Conservation (phyloP, 2,888 invertebrate genomes). For the Archaeoteleia sp. region DNA sequence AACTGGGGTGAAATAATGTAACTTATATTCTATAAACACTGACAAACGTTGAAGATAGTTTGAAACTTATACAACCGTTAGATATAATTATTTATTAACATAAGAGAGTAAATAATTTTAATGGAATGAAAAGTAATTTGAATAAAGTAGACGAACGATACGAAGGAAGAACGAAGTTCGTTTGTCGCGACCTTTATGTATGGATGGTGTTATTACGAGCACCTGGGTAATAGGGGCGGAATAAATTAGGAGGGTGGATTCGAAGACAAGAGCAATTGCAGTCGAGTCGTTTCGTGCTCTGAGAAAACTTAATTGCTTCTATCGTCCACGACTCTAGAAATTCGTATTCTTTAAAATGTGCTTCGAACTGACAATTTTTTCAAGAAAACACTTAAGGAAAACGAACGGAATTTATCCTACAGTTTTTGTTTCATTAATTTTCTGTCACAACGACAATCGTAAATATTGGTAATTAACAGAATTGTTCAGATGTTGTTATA, state of each 20-base stretch:
- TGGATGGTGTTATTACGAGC: slow-evolving; percentile 44
- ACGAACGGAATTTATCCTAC: too few relatives aligned
- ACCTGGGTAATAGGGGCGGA: slow-evolving; percentile 46
- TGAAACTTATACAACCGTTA: not conserved
- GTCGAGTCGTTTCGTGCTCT: slow-evolving; percentile 3
- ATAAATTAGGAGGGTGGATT: slow-evolving; percentile 47
- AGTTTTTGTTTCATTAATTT: too few relatives aligned
- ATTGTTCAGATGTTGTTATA: too few relatives aligned
- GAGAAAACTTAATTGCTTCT: slow-evolving; percentile 21
- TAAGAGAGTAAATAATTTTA: slow-evolving; percentile 21
- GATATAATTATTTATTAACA: not conserved
- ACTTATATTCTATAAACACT: too few relatives aligned
- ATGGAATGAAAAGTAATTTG: slow-evolving; percentile 30
- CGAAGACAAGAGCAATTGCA: slow-evolving; percentile 30
- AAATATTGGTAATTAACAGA: too few relatives aligned
- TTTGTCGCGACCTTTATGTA: slow-evolving; percentile 43
- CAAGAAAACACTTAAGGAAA: not conserved
- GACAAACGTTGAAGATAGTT: not conserved
- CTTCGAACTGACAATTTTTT: too few relatives aligned
- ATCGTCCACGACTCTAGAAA: slow-evolving; percentile 4
- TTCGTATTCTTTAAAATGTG: not conserved
- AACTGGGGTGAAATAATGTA: too few relatives aligned
- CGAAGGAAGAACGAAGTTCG: slow-evolving; percentile 26
- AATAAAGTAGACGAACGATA: slow-evolving; percentile 31
- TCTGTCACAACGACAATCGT: too few relatives aligned